Percentiles rank a stretch among this genome's conserved stretches.
Evolutionary conservation across 2,888 invertebrate species (phyloP).

Genomic region (Cantharis rustica): DNA sequence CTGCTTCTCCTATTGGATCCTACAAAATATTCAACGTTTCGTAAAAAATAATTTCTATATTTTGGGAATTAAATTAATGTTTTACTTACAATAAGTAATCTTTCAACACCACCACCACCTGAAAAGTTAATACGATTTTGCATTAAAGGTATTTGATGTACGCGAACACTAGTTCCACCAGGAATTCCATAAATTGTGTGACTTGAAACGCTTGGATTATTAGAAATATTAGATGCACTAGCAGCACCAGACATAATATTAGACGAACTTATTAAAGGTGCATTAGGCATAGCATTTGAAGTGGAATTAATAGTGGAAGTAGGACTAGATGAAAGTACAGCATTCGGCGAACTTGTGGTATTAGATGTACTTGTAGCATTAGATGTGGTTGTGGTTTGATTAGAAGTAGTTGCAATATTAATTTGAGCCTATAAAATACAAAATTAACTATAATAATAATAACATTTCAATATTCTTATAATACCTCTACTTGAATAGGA

Average conservation of each 20-base stretch:
- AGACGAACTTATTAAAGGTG: conserved; percentile 14
- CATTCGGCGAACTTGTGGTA: conserved; percentile 21
- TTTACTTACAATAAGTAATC: neutral
- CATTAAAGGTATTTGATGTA: neutral
- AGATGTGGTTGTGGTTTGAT: conserved; percentile 13
- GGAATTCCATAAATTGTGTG: neutral
- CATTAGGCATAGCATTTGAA: conserved; percentile 15
- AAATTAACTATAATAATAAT: neutral
- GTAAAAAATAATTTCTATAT: neutral
- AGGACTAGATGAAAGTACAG: conserved; percentile 28
- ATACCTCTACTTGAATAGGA: conserved; percentile 66
- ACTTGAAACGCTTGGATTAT: neutral
- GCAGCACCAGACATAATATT: conserved; percentile 22
- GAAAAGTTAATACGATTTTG: neutral
- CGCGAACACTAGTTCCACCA: neutral
- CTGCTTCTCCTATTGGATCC: neutral
- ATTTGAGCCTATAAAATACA: conserved; percentile 39
- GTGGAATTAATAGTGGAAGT: conserved; percentile 33
- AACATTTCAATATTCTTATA: neutral
- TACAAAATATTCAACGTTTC: neutral
- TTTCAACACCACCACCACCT: neutral
- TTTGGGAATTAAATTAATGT: neutral
- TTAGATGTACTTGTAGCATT: conserved; percentile 11
- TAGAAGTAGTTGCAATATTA: conserved; percentile 37
- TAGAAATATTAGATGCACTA: neutral